A percentile compares a stretch with the other conserved stretches of the same genome.
phyloP scores from a whole-genome alignment of 92 coral and sea anemone genomes.

The Metridium senile region DNA sequence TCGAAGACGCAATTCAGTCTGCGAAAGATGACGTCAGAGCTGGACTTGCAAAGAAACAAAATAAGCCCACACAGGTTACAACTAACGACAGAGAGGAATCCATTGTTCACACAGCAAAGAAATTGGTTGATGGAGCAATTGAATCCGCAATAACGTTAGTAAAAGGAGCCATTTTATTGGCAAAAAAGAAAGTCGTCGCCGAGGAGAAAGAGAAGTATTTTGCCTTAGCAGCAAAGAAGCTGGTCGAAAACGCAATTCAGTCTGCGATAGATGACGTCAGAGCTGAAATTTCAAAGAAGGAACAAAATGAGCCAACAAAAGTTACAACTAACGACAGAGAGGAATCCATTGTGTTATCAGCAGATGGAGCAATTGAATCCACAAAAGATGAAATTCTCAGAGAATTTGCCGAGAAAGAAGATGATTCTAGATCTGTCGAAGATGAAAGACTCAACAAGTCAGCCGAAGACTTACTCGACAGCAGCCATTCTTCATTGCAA shows the following conservation, averaged over 20 bases:
- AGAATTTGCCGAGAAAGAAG: background rate
- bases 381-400: background rate
- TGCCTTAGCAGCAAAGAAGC: background rate
- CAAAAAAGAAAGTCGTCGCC: background rate
- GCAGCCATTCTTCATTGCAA: background rate
- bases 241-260: background rate
- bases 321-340: too few species aligned
- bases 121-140: too few species aligned
- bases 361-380: too few species aligned
- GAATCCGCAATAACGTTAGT: background rate
- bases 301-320: background rate
- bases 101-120: too few species aligned
- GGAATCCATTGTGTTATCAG: too few species aligned
- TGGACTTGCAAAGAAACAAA: background rate
- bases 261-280: background rate
- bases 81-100: too few species aligned
- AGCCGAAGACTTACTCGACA: background rate
- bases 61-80: background rate
- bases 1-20: background rate
- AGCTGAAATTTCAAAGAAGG: background rate
- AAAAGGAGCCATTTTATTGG: background rate
- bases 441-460: too few species aligned
- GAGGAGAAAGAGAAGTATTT: background rate
- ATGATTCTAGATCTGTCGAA: background rate
- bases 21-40: background rate